Conservation (phyloP, 2,888 invertebrate species). For the Endomychus coccineus region DNA sequence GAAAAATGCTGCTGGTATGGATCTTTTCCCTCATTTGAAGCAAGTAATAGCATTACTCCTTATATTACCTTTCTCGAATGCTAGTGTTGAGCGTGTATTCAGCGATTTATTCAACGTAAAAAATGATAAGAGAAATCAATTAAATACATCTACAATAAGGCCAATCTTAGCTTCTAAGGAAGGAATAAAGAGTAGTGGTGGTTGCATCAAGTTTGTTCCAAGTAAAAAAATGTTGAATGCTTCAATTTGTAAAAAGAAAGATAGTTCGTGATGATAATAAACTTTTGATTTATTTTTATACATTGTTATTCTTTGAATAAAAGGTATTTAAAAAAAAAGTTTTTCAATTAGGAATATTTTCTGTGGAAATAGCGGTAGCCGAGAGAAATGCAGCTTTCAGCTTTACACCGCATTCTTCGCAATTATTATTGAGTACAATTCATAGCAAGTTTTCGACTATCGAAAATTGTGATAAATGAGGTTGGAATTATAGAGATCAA, state of each 20-base stretch:
- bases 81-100: conserved; percentile 24
- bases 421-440: too few species aligned
- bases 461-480: too few species aligned
- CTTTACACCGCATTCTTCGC: too few species aligned
- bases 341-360: too few species aligned
- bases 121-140: conserved; percentile 23
- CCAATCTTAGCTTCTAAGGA: conserved; percentile 19
- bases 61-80: conserved; percentile 23
- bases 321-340: too few species aligned
- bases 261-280: too few species aligned
- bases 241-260: conserved; percentile 1
- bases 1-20: conserved; percentile 13
- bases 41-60: conserved; percentile 9
- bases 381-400: too few species aligned
- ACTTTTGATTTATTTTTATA: too few species aligned
- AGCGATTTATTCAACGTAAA: conserved; percentile 23
- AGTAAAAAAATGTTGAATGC: conserved; percentile 16
- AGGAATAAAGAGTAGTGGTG: conserved; percentile 13
- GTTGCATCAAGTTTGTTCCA: conserved; percentile 17
- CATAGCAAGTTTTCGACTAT: too few species aligned
- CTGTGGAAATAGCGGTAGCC: too few species aligned
- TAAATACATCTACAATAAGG: conserved; percentile 21
- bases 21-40: conserved; percentile 14
- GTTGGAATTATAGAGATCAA: too few species aligned
- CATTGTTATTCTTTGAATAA: too few species aligned